phyloP scores from a whole-genome alignment of 2,888 invertebrate species.

The Cephalotes varians region DNA sequence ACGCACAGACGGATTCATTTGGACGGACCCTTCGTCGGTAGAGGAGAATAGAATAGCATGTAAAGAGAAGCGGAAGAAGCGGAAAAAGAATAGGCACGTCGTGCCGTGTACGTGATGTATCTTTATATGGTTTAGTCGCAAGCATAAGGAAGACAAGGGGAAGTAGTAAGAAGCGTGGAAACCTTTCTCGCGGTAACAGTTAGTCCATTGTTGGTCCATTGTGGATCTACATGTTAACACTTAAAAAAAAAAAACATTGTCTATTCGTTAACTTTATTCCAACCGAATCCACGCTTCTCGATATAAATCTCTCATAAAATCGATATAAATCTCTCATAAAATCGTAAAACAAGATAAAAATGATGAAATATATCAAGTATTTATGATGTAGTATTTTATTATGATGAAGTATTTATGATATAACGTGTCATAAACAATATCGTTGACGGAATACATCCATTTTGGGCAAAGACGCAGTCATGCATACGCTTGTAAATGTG shows the following conservation, averaged over 20 bases:
- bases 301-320: conserved; percentile 57
- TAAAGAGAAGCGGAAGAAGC: conserved; percentile 51
- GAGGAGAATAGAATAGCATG: conserved; percentile 31
- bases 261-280: conserved; percentile 63
- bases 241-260: conserved; percentile 52
- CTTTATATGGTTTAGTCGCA: conserved; percentile 44
- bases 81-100: conserved; percentile 57
- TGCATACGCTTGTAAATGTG: neutral
- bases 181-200: conserved; percentile 70
- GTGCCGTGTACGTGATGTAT: conserved; percentile 40
- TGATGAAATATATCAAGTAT: neutral
- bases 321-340: conserved; percentile 55
- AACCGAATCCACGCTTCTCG: neutral
- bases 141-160: conserved; percentile 46
- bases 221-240: conserved; percentile 68
- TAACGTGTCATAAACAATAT: conserved; percentile 54
- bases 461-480: conserved; percentile 14
- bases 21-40: neutral
- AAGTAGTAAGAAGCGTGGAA: conserved; percentile 72
- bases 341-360: conserved; percentile 51
- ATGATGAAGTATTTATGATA: too few relatives aligned
- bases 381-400: neutral
- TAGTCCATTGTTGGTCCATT: conserved; percentile 70
- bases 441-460: conserved; percentile 25
- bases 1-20: neutral